These are phyloP conservation scores for Channa maculata DNA, from an alignment of 2,113 vertebrate species.

Conservation along the genomic window DNA sequence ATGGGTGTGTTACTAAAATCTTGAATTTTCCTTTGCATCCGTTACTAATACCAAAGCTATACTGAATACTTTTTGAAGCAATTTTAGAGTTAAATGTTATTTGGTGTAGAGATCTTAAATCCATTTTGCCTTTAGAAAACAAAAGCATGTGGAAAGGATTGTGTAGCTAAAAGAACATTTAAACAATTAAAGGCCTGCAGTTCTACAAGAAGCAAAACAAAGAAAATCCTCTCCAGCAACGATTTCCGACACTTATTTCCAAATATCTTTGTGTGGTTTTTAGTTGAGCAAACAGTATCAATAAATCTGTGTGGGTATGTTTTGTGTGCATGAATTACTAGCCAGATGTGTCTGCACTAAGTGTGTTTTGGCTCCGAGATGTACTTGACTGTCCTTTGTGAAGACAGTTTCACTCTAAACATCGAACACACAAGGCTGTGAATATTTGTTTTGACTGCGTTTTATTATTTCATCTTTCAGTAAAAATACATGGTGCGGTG, in stretches of 20 bases:
- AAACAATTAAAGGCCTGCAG: neutral
- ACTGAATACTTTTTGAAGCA: too few species aligned
- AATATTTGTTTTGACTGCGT: slow-evolving; percentile 18
- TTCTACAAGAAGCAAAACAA: slow-evolving; percentile 1
- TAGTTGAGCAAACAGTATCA: slow-evolving; percentile 10
- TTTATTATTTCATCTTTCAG: slow-evolving; percentile 31
- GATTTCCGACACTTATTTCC: neutral
- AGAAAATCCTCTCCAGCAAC: neutral
- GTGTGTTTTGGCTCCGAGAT: slow-evolving; percentile 59
- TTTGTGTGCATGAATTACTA: neutral
- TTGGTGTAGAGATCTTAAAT: too few species aligned
- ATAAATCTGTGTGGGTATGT: slow-evolving; percentile 1
- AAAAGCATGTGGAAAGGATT: neutral
- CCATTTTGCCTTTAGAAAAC: neutral
- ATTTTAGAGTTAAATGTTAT: too few species aligned
- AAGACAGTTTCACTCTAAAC: slow-evolving; percentile 15
- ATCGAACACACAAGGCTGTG: neutral
- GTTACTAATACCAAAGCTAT: too few species aligned
- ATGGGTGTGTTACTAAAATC: neutral
- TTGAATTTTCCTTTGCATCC: too few species aligned
- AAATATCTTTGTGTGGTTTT: neutral
- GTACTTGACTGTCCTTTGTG: slow-evolving; percentile 19
- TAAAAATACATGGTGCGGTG: slow-evolving; percentile 4
- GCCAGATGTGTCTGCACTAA: slow-evolving; percentile 40
- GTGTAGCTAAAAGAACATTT: neutral